These are phyloP conservation scores for Mionectes macconnelli DNA, from an alignment of 2,113 vertebrate genomes.

Conservation along the genomic window DNA sequence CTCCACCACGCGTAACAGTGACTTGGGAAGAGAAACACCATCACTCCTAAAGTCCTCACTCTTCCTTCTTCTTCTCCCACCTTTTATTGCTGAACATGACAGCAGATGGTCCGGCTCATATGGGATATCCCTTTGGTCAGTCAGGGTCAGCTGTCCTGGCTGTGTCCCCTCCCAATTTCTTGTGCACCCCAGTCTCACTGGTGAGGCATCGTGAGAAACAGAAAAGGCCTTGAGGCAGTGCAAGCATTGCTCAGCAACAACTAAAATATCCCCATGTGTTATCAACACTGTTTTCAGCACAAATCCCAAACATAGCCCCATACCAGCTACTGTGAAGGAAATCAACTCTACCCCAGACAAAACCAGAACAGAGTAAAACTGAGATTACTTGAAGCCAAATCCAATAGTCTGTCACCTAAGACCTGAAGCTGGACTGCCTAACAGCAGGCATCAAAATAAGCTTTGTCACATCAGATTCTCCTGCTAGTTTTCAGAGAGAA, in stretches of 20 bases:
- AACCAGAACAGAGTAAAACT: not conserved
- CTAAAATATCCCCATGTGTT: not conserved
- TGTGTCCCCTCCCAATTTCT: not conserved
- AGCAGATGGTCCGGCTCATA: not conserved
- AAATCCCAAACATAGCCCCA: not conserved
- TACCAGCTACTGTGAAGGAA: not conserved
- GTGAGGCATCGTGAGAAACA: not conserved
- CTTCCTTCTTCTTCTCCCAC: not conserved
- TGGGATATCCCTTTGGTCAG: not conserved
- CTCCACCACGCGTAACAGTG: accelerated
- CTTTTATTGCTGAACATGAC: not conserved
- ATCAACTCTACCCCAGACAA: not conserved
- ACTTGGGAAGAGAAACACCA: not conserved
- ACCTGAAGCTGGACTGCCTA: not conserved
- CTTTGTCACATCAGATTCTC: not conserved
- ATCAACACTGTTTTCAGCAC: not conserved
- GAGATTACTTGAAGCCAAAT: not conserved
- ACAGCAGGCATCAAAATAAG: not conserved
- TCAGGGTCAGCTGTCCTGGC: not conserved
- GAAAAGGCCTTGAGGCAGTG: not conserved
- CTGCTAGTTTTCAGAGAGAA: not conserved
- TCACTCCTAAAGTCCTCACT: not conserved
- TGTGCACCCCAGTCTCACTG: not conserved
- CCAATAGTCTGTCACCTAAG: not conserved
- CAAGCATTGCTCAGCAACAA: not conserved